A percentile compares a stretch with the other conserved stretches of the same genome.
These are phyloP conservation scores for Oreohelix idahoensis DNA, from an alignment of 1,140 invertebrate species.

Conservation along the genomic window DNA sequence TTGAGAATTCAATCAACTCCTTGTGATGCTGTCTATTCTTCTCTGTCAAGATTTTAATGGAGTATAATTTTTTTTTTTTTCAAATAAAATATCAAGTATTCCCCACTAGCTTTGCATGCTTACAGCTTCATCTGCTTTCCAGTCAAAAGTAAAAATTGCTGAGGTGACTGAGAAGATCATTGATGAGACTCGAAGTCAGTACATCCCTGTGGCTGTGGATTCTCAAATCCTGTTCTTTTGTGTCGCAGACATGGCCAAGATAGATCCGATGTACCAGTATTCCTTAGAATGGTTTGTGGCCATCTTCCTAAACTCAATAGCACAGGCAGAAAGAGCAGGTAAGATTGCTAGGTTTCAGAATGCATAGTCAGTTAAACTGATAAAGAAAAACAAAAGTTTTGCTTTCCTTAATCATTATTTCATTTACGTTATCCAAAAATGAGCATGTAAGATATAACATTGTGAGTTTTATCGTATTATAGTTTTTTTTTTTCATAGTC, in stretches of 20 bases:
- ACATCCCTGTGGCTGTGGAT: slow-evolving; percentile 73
- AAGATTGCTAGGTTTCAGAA: slow-evolving; percentile 8
- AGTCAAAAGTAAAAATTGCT: slow-evolving; percentile 72
- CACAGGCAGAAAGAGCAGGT: slow-evolving; percentile 71
- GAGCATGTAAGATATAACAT: no score
- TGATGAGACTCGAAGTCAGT: slow-evolving; percentile 71
- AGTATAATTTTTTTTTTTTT: no score
- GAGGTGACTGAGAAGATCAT: slow-evolving; percentile 74
- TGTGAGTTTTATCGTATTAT: no score
- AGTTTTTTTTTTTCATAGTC: no score
- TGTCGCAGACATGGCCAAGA: slow-evolving; percentile 73
- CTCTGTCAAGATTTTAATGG: no score
- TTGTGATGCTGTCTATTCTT: no score
- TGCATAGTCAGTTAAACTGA: no score
- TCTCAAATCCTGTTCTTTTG: slow-evolving; percentile 75
- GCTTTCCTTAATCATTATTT: no score
- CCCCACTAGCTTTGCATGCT: background rate
- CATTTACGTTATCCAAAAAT: no score
- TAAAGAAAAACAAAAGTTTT: no score
- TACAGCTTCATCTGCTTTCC: background rate
- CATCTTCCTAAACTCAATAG: slow-evolving; percentile 72
- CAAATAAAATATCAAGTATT: no score
- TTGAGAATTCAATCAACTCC: no score
- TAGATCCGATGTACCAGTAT: slow-evolving; percentile 75
- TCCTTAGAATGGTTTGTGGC: slow-evolving; percentile 74